Percentiles rank a stretch among this genome's conserved stretches.
phyloP scores from a whole-genome alignment of 2,113 vertebrate species.

The Semnornis frantzii region DNA sequence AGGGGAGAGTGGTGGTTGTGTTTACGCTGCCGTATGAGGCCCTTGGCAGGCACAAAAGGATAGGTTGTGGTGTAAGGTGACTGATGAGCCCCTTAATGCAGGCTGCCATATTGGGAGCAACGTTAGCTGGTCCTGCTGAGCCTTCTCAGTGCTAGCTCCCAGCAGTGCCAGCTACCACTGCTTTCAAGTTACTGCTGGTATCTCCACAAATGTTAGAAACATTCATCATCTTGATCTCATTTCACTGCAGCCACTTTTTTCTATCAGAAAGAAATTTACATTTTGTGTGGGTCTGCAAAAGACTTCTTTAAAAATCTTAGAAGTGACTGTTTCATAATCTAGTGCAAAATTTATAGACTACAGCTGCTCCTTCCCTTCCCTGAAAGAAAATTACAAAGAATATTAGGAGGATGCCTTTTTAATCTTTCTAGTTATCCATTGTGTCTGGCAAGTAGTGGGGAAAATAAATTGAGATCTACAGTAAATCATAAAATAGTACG shows the following conservation, averaged over 20 bases:
- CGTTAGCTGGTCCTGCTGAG: background rate
- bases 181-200: background rate
- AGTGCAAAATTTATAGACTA: background rate
- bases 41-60: background rate
- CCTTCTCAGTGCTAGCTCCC: rapidly evolving
- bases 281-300: background rate
- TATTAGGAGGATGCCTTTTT: background rate
- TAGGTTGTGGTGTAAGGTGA: background rate
- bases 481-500: background rate
- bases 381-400: background rate
- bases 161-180: background rate
- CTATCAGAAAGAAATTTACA: background rate
- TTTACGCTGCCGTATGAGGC: background rate
- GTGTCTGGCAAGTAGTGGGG: background rate
- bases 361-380: background rate
- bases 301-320: background rate
- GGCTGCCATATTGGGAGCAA: background rate
- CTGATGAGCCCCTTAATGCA: background rate
- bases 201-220: background rate
- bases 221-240: background rate
- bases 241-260: background rate
- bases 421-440: background rate
- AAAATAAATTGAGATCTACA: background rate
- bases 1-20: background rate
- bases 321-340: background rate